A percentile compares a stretch with the other conserved stretches of the same genome.
These are phyloP conservation scores for Steinernema carpocapsae DNA, from an alignment of 2,888 invertebrate genomes.

Conservation along the genomic window DNA sequence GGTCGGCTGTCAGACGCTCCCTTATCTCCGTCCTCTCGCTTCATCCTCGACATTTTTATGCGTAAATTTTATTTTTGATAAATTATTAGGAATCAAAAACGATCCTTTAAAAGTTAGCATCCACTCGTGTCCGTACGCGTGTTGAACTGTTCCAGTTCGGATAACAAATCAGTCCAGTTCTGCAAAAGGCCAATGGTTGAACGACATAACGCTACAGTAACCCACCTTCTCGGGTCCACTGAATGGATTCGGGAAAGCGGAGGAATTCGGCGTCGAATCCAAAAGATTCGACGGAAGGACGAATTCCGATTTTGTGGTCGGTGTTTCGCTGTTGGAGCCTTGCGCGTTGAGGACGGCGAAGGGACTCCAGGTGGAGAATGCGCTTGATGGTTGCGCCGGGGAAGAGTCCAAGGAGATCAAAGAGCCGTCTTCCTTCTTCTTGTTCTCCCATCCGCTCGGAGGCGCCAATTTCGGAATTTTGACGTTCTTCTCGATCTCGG, in stretches of 20 bases:
- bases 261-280: neutral
- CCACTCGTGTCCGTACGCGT: constrained; percentile 25
- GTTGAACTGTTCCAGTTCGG: constrained; percentile 16
- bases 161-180: neutral
- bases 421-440: neutral
- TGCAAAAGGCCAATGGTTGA: neutral
- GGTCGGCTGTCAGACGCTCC: too few relatives aligned
- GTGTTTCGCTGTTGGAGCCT: neutral
- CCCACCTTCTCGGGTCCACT: constrained; percentile 11
- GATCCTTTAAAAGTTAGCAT: too few relatives aligned
- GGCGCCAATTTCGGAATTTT: constrained; percentile 34
- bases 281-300: constrained; percentile 6
- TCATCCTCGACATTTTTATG: too few relatives aligned
- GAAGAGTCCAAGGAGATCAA: neutral
- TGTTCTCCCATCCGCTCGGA: constrained; percentile 39
- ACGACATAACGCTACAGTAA: neutral
- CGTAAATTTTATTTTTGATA: too few relatives aligned
- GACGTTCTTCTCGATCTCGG: neutral
- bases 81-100: too few relatives aligned
- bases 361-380: constrained; percentile 7
- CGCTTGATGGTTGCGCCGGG: neutral
- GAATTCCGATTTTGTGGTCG: constrained; percentile 5
- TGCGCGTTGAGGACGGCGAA: neutral
- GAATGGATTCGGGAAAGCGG: constrained; percentile 10
- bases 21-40: too few relatives aligned